Base-by-base conservation (phyloP, 1,140 invertebrate genomes). In the Eufriesea mexicana region DNA sequence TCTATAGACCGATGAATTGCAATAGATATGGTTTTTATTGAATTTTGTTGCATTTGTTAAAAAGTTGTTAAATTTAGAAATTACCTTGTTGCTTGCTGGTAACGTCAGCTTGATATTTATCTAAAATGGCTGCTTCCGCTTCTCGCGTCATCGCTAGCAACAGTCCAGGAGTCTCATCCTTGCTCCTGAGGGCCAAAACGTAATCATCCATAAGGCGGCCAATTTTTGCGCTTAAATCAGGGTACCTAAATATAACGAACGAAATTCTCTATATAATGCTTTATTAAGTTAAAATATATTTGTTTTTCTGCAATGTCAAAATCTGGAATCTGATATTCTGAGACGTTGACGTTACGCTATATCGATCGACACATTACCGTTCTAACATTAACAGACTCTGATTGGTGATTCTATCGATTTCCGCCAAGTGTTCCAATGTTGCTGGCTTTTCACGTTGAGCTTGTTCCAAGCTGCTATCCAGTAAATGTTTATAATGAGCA, bases 371-470 rank as follows among this genome's bases (percentile, higher is more conserved):
- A 79, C 57, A n/a, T 90, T 92, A 95, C 93, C 97, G 96, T 91
- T 98, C 97, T 28, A 99, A 95, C 96, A 98, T 98, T 84, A 97
- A 96, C 90, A 98, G 95, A 76, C 97, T 97, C 90, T 98, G 97
- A 94, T 99, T 99, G 55, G 98, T 97, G 84, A 98, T 98, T 79
- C 97, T 96, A 93, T 99, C 98, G 87, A 99, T 98, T 92, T 99
- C 98, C 84, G 97, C 95, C 83, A 96, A 93, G 55, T 97, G 95
- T 90, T 99, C 98, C 80, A 99, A 94, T 23, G 98, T 98, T 66
- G 98, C 96, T 64, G 98, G 96, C 81, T 98, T 97, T 94, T 99
- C 98, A 14, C 97, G 96, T 51, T 98, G 96, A 5, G 98, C 98
- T 71, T 98, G 97, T 90, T 98, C 97, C 35, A 97, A 95, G 86